These are phyloP conservation scores for Prionace glauca DNA, from an alignment of 2,797 vertebrate species.

Conservation along the genomic window DNA sequence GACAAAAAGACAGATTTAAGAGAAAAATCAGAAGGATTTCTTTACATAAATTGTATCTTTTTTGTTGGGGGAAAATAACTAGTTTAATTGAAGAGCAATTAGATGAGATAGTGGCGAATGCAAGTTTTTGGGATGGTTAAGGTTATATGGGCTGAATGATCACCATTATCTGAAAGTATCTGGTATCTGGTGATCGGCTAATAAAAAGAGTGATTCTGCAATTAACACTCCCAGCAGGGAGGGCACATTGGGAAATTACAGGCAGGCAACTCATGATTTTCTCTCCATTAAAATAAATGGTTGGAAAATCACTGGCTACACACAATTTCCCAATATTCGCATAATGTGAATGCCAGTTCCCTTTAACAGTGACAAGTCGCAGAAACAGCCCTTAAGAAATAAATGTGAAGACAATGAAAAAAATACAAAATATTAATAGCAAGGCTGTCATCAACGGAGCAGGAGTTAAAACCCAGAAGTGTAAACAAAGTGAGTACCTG, in stretches of 20 bases:
- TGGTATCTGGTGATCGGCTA: neutral
- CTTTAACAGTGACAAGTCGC: neutral
- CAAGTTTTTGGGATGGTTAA: neutral
- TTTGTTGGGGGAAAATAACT: neutral
- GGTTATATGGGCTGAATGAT: neutral
- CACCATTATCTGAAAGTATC: neutral
- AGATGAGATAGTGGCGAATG: neutral
- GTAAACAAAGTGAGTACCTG: neutral
- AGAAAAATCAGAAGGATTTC: neutral
- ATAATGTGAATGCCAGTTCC: neutral
- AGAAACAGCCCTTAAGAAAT: neutral
- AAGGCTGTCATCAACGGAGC: neutral
- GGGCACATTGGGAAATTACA: neutral
- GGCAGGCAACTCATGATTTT: neutral
- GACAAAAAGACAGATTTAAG: neutral
- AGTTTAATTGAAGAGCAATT: neutral
- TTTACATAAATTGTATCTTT: neutral
- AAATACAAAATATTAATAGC: neutral
- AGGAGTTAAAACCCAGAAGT: neutral
- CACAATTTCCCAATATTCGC: neutral
- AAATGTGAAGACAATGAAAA: neutral
- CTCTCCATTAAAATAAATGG: neutral
- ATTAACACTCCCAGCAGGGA: neutral
- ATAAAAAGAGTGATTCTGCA: neutral
- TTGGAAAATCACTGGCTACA: neutral